These are phyloP conservation scores for Hipparchia sbordonii DNA, from an alignment of 2,888 invertebrate genomes.

Conservation along the genomic window DNA sequence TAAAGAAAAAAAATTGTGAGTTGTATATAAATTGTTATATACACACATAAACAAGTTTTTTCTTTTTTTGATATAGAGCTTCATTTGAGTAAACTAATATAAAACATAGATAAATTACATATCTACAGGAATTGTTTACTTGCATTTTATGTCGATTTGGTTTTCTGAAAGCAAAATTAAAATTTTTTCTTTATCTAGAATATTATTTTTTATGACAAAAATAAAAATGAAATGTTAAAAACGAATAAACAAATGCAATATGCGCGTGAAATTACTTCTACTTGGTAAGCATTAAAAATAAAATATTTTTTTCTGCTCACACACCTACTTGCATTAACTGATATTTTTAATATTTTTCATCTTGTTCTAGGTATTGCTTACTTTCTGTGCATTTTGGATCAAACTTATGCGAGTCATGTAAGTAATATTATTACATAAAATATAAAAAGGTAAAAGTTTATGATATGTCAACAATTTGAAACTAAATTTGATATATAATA, in stretches of 20 bases:
- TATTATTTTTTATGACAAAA: background rate
- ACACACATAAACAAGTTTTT: slow-evolving; percentile 3
- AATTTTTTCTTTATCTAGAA: background rate
- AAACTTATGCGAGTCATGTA: slow-evolving; percentile 2
- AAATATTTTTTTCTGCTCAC: background rate
- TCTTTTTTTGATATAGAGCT: background rate
- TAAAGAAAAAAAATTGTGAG: background rate
- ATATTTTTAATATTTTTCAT: background rate
- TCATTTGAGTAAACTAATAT: background rate
- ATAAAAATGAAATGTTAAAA: background rate
- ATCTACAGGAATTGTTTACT: background rate
- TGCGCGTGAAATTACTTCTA: slow-evolving; percentile 12
- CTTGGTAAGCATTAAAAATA: slow-evolving; percentile 1
- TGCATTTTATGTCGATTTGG: slow-evolving; percentile 11
- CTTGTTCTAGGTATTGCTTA: slow-evolving; percentile 9
- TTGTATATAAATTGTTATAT: background rate
- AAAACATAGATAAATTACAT: background rate
- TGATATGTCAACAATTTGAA: too few species aligned
- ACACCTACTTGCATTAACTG: background rate
- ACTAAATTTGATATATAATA: background rate
- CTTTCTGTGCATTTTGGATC: background rate
- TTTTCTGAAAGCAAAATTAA: slow-evolving; percentile 4
- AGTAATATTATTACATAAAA: background rate
- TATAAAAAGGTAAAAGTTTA: too few species aligned
- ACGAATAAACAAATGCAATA: slow-evolving; percentile 9